A percentile compares a stretch with the other conserved stretches of the same genome.
Conservation (phyloP, 2,797 vertebrate species). For the Sebastes diaconus region DNA sequence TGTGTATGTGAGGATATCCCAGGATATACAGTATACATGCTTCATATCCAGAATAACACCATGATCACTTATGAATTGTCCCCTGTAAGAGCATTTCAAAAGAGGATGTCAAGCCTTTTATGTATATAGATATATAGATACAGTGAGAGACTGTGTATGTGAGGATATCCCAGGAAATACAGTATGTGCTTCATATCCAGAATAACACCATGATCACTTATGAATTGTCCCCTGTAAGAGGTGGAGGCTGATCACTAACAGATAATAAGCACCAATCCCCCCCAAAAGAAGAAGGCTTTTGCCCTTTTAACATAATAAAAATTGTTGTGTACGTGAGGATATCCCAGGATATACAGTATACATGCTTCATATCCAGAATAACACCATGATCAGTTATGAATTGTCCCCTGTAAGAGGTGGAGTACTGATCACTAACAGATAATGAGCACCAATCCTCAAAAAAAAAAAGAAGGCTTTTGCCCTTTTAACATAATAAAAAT, state of each 20-base stretch:
- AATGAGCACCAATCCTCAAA: background rate
- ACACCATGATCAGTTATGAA: background rate
- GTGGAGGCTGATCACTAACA: background rate
- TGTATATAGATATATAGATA: no score
- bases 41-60: background rate
- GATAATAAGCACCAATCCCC: background rate
- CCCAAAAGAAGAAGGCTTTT: background rate
- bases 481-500: constrained; percentile 13
- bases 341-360: background rate
- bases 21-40: background rate
- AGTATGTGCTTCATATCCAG: background rate
- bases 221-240: background rate
- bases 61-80: background rate
- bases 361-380: background rate
- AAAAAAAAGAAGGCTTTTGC: background rate
- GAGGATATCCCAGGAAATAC: background rate
- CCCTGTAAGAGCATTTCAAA: background rate
- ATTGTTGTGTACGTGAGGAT: background rate
- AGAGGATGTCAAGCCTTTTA: background rate
- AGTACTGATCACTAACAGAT: background rate
- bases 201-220: background rate
- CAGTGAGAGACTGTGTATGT: background rate
- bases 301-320: background rate
- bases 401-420: background rate
- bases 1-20: background rate